Conservation (phyloP, 2,888 invertebrate genomes). For the Sipunculus nudus region DNA sequence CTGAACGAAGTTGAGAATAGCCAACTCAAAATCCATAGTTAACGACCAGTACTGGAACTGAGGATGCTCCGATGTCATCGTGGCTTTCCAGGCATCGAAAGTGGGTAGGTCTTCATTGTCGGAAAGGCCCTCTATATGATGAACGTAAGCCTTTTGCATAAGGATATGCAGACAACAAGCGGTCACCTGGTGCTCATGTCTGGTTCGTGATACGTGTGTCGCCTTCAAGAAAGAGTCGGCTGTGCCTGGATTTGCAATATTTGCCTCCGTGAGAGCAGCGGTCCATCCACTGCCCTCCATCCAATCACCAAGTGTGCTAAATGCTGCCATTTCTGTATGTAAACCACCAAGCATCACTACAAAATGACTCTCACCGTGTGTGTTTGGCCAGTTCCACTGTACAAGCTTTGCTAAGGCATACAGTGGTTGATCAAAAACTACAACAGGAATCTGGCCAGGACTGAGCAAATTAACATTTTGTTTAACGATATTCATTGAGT, state of each 20-base stretch:
- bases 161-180: too few species aligned
- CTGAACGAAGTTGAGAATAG: constrained; percentile 12
- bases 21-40: constrained; percentile 9
- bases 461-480: constrained; percentile 26
- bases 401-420: constrained; percentile 46
- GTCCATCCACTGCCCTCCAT: constrained; percentile 48
- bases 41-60: too few species aligned
- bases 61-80: too few species aligned
- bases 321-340: constrained; percentile 47
- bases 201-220: too few species aligned
- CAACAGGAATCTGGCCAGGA: constrained; percentile 41
- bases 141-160: background rate
- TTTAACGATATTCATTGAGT: constrained; percentile 36
- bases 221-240: too few species aligned
- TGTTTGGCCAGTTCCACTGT: constrained; percentile 46
- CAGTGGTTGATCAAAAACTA: constrained; percentile 42
- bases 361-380: constrained; percentile 40
- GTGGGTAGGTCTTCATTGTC: background rate
- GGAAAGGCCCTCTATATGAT: background rate
- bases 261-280: constrained; percentile 36
- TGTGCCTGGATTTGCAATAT: constrained; percentile 35
- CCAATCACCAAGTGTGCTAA: constrained; percentile 39
- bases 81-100: too few species aligned
- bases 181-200: too few species aligned
- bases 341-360: constrained; percentile 48